Evolutionary conservation across 2,113 vertebrate species (phyloP).

Genomic region (Platanista minor): DNA sequence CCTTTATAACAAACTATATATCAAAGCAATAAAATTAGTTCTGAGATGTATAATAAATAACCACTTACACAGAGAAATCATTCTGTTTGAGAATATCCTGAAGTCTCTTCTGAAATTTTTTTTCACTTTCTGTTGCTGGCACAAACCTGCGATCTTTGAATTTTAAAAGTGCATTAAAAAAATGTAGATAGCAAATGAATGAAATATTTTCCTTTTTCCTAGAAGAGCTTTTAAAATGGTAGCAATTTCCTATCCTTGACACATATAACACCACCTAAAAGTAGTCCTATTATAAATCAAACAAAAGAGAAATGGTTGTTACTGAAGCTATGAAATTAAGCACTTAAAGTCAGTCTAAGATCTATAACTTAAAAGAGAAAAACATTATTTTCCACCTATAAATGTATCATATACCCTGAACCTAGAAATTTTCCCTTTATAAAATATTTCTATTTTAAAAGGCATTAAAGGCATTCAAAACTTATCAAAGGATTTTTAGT

Average conservation of each 20-base stretch:
- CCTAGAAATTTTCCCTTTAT: neutral
- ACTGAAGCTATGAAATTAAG: constrained; percentile 37
- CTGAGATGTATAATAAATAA: constrained; percentile 64
- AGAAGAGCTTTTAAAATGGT: constrained; percentile 61
- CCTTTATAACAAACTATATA: constrained; percentile 75
- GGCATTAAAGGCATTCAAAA: neutral
- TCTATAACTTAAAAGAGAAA: constrained; percentile 31
- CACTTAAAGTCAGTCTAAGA: constrained; percentile 10
- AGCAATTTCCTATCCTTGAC: constrained; percentile 43
- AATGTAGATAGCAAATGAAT: constrained; percentile 62
- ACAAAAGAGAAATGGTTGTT: constrained; percentile 41
- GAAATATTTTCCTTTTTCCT: constrained; percentile 50
- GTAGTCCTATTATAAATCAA: constrained; percentile 34
- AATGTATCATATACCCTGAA: neutral
- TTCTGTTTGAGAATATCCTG: constrained; percentile 95
- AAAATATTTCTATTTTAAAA: constrained; percentile 42
- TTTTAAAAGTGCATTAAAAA: constrained; percentile 68
- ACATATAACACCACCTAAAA: neutral
- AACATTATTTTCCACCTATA: neutral
- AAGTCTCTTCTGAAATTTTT: constrained; percentile 92
- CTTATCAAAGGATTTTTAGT: constrained; percentile 34
- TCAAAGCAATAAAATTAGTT: constrained; percentile 63
- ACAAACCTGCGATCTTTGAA: constrained; percentile 90
- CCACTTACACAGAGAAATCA: constrained; percentile 93
- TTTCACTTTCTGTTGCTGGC: constrained; percentile 90